A percentile compares a stretch with the other conserved stretches of the same genome.
These are phyloP conservation scores for Drosophila ficusphila DNA, from an alignment of 1,140 invertebrate genomes.

Conservation along the genomic window DNA sequence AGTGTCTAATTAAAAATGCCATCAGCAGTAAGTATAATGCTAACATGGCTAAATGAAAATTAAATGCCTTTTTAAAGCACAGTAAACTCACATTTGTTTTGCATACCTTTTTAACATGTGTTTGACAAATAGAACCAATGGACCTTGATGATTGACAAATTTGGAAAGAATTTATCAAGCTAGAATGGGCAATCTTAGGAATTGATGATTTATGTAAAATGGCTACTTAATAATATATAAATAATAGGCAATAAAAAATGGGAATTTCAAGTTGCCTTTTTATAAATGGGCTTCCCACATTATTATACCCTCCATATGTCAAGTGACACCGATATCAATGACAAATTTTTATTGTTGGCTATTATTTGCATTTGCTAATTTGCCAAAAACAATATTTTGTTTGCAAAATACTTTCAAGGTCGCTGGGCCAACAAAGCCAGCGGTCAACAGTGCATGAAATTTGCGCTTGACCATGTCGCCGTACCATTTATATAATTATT, in stretches of 20 bases:
- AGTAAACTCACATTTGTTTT: constrained; percentile 14
- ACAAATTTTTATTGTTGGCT: constrained; percentile 20
- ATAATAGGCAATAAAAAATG: constrained; percentile 3
- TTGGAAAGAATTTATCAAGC: constrained; percentile 22
- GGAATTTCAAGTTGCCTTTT: constrained; percentile 4
- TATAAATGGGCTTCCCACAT: constrained; percentile 15
- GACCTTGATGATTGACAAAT: constrained; percentile 8
- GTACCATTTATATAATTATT: constrained; percentile 49
- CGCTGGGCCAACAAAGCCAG: constrained; percentile 41
- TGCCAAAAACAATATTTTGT: constrained; percentile 66
- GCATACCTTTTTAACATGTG: constrained; percentile 37
- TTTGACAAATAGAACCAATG: constrained; percentile 23
- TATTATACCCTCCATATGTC: constrained; percentile 19
- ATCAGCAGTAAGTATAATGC: constrained; percentile 50
- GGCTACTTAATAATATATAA: background rate
- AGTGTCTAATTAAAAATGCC: constrained; percentile 72
- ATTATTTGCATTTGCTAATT: constrained; percentile 58
- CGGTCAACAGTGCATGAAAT: constrained; percentile 70
- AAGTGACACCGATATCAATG: constrained; percentile 32
- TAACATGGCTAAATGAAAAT: constrained; percentile 57
- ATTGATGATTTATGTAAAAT: constrained; percentile 22
- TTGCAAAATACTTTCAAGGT: constrained; percentile 57
- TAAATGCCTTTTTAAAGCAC: constrained; percentile 59
- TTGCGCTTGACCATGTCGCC: constrained; percentile 65
- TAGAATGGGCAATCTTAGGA: background rate